These are phyloP conservation scores for Tuta absoluta DNA, from an alignment of 2,888 invertebrate species.

Conservation along the genomic window DNA sequence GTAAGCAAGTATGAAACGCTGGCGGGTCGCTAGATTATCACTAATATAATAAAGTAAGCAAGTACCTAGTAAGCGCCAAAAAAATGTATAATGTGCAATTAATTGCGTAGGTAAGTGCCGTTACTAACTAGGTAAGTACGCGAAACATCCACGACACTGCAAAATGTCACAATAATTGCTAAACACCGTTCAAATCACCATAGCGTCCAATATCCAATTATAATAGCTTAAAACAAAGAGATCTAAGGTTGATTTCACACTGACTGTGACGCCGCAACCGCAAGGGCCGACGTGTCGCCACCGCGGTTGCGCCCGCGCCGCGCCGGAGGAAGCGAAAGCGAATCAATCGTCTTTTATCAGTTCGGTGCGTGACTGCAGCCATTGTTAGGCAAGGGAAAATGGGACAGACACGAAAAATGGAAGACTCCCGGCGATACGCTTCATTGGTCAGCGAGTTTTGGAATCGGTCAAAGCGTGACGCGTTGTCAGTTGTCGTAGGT, in stretches of 20 bases:
- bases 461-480: conserved; percentile 55
- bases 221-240: conserved; percentile 6
- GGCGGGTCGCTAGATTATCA: no score
- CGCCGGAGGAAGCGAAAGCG: conserved; percentile 74
- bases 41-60: no score
- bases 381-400: conserved; percentile 77
- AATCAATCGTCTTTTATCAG: conserved; percentile 71
- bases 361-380: conserved; percentile 75
- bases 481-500: conserved; percentile 25
- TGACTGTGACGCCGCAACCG: conserved; percentile 47
- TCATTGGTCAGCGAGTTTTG: conserved; percentile 53
- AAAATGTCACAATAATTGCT: neutral
- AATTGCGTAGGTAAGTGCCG: no score
- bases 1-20: no score
- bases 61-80: no score
- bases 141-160: conserved; percentile 3
- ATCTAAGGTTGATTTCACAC: conserved; percentile 48
- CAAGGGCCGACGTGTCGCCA: conserved; percentile 69
- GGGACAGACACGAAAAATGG: conserved; percentile 70
- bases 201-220: conserved; percentile 5
- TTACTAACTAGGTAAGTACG: neutral
- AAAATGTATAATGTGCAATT: no score
- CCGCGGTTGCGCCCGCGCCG: conserved; percentile 39
- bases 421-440: conserved; percentile 64
- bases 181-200: neutral